Base-by-base conservation (phyloP, 2,888 invertebrate species). In the Agrochola litura region DNA sequence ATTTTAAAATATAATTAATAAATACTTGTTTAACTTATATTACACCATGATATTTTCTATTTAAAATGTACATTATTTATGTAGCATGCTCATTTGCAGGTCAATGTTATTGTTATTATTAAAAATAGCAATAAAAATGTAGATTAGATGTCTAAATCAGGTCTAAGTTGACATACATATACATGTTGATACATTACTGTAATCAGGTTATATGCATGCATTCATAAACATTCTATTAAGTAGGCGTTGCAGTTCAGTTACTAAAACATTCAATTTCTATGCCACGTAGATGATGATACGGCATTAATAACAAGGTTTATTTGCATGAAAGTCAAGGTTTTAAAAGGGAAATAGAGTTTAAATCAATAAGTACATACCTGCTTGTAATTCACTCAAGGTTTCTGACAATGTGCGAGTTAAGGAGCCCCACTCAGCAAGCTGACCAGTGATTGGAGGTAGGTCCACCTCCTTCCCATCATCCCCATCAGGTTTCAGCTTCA, bases 341-440 rank as follows among this genome's bases (percentile, higher is more conserved):
- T 2, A 52, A 30, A 85, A 67, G 25, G 37, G 30, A 68, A 58
- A 82, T 43, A 66, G 14, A 3, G 6, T 52, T 30, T 43, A 58
- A 74, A 65, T 64, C 41, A 70, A 64, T 77, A 63, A 46, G 16
- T 70, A 87, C 87, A 86, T 91, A 96, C 96, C 96, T 86, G 97
- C 97, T 93, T 98, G 98, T 86, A 98, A 94, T 87, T 98, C 98
- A 71, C 97, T 97, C 77, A 98, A 93, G 1, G 98, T 98, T 86
- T 98, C 97, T 37, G 98, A 97, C 74, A 98, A 93, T 9, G 97
- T 97, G 77, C 97, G 96, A 0, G 98, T 98, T 58, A 98, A 94
- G 0, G 96, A 94, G 19, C 98, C 98, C 97, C 98, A 98, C 77
- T 97, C 97, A 37, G 97, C 97, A 75, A 98, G 94, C 71, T 97